phyloP scores from a whole-genome alignment of 2,888 invertebrate species.

The Archaeoteleia sp. region DNA sequence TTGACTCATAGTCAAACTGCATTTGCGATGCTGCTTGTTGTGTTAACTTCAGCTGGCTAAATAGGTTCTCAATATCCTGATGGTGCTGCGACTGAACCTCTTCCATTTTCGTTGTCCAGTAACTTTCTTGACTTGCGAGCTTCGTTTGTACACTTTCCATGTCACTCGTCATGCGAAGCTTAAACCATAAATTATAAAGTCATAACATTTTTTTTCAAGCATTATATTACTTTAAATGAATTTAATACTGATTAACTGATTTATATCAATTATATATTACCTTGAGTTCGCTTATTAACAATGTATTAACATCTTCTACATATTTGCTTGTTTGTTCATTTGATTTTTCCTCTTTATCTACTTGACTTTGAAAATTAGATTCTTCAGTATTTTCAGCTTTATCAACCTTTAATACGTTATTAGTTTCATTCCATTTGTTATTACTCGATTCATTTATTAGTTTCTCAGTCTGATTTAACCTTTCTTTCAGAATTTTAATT shows the following conservation, averaged over 20 bases:
- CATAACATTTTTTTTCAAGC: neutral
- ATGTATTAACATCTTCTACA: conserved; percentile 38
- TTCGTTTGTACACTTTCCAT: conserved; percentile 65
- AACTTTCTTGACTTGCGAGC: conserved; percentile 63
- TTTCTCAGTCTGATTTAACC: conserved; percentile 79
- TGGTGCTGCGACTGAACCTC: conserved; percentile 66
- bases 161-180: conserved; percentile 54
- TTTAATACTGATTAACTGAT: conserved; percentile 2
- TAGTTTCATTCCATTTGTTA: conserved; percentile 50
- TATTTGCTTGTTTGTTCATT: conserved; percentile 61
- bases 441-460: conserved; percentile 75
- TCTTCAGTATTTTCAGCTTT: conserved; percentile 47
- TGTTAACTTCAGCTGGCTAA: conserved; percentile 63
- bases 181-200: conserved; percentile 7
- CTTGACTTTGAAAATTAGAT: too few species aligned
- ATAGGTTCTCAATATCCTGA: conserved; percentile 67
- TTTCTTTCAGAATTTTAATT: conserved; percentile 80
- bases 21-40: conserved; percentile 62
- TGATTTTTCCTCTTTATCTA: conserved; percentile 12
- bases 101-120: conserved; percentile 70
- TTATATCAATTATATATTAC: conserved; percentile 52
- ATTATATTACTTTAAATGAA: neutral
- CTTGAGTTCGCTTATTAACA: conserved; percentile 68
- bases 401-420: conserved; percentile 31
- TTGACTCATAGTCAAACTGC: conserved; percentile 65